Evolutionary conservation across 2,797 vertebrate genomes (phyloP).

Genomic region (Sebastes steindachneri): DNA sequence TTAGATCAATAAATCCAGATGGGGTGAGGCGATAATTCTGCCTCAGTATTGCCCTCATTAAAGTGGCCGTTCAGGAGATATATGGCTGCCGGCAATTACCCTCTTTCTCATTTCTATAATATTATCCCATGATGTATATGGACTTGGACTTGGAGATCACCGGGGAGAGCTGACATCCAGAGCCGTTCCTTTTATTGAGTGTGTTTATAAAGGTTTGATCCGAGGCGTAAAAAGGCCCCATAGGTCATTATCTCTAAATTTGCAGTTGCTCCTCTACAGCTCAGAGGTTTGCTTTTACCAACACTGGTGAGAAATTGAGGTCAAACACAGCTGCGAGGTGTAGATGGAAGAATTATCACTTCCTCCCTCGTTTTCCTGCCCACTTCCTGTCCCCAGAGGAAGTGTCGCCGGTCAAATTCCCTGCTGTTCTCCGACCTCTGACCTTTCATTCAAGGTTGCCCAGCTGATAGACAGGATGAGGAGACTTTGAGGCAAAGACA

Average conservation of each 20-base stretch:
- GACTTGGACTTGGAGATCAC: conserved; percentile 18
- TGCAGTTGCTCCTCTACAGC: not conserved
- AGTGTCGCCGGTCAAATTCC: conserved; percentile 41
- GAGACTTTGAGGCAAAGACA: not conserved
- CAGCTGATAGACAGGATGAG: conserved; percentile 32
- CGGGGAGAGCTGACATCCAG: conserved; percentile 16
- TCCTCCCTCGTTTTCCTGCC: conserved; percentile 49
- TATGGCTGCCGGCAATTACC: conserved; percentile 36
- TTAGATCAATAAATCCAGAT: conserved; percentile 72
- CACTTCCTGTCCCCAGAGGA: conserved; percentile 72
- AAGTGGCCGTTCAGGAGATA: conserved; percentile 55
- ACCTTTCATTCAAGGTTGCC: conserved; percentile 47
- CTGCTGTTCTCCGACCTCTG: conserved; percentile 66
- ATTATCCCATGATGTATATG: conserved; percentile 42
- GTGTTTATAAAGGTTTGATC: conserved; percentile 26
- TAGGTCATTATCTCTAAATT: conserved; percentile 6
- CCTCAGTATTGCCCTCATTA: conserved; percentile 64
- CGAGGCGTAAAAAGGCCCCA: not conserved
- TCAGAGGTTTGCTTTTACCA: conserved; percentile 39
- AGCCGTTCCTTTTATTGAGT: conserved; percentile 25
- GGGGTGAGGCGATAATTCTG: conserved; percentile 61
- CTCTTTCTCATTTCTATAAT: conserved; percentile 48
- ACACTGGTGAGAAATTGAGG: conserved; percentile 25
- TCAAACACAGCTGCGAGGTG: conserved; percentile 23
- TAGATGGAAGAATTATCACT: conserved; percentile 47